These are phyloP conservation scores for Tenthredo notha DNA, from an alignment of 2,888 invertebrate genomes.

Conservation along the genomic window DNA sequence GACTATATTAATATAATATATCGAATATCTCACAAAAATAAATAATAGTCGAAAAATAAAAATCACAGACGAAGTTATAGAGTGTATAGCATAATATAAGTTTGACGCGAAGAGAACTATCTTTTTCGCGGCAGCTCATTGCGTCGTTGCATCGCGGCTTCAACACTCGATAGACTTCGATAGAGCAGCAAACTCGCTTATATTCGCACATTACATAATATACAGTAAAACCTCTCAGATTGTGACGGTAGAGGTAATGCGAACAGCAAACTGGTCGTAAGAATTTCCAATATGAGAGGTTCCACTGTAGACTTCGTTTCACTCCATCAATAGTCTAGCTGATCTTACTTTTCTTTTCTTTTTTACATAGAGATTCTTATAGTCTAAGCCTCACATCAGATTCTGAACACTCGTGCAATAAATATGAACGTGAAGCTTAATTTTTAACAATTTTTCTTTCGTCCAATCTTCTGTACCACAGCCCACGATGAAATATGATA, in stretches of 20 bases:
- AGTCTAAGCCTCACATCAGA: conserved; percentile 4
- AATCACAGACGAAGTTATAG: conserved; percentile 54
- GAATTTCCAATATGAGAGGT: background rate
- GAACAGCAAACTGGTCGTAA: background rate
- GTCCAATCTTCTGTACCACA: conserved; percentile 2
- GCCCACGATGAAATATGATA: conserved; percentile 3
- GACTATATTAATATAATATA: conserved; percentile 51
- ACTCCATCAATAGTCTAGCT: background rate
- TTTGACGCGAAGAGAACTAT: conserved; percentile 16
- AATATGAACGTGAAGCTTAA: background rate
- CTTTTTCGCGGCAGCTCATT: background rate
- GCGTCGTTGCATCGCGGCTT: background rate
- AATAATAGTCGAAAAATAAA: conserved; percentile 57
- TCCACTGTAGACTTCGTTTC: background rate
- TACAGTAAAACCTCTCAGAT: background rate
- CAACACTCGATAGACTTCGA: conserved; percentile 5
- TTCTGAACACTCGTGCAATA: background rate
- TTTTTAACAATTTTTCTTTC: background rate
- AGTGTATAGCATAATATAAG: conserved; percentile 27
- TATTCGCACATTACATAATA: background rate
- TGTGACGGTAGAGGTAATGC: background rate
- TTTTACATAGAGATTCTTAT: background rate
- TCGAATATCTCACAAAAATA: conserved; percentile 56
- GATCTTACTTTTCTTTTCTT: background rate
- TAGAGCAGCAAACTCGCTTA: background rate